Evolutionary conservation across 2,113 vertebrate genomes (phyloP), one percentile per base, ranked within the genome.

Genomic region (Atractosteus spatula): DNA sequence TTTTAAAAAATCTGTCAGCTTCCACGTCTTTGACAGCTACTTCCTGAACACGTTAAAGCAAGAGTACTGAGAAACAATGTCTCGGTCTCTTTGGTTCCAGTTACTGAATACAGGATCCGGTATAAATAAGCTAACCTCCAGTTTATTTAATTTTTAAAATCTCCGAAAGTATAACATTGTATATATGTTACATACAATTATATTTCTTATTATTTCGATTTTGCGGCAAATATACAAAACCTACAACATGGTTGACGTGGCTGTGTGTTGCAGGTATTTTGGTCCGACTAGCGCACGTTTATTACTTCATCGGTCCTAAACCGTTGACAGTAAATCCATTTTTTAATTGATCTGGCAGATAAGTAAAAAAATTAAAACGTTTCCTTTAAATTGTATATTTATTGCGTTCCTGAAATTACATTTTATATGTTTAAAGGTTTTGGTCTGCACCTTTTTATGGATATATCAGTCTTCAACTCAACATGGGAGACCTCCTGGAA

Each of bases 1-100:
- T 17, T 63, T 69, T 2, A 69, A 42, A 44, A 29, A 11, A 54
- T 16, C 55, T 63, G 17, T 47, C 12, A 4, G 64, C n/a, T 8
- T 55, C 51, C 44, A 13, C 56, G 45, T 69, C 11, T 64, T 68
- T 74, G 72, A 68, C 66, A 68, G 41, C 45, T 54, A 51, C 47
- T 69, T 69, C 66, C 72, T 67, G 17, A 43, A 62, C 8, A 56
- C 44, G 71, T 57, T 17, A 45, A 68, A 54, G 8, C 16, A 10
- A 54, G 43, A 63, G 10, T 41, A 0, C 17, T 47, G 65, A 59
- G 68, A 62, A 69, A 74, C 73, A n/a, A 7, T 4, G 3, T 7
- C 7, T 55, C 16, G 3, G 11, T 13, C 7, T 44, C 17, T 10
- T 45, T 14, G 10, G 67, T 74, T 74, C 73, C 73, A n/a, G 41